Percentiles rank a stretch among this genome's conserved stretches.
Evolutionary conservation across 2,888 invertebrate species (phyloP).

Genomic region (Amblyjoppa proteus): DNA sequence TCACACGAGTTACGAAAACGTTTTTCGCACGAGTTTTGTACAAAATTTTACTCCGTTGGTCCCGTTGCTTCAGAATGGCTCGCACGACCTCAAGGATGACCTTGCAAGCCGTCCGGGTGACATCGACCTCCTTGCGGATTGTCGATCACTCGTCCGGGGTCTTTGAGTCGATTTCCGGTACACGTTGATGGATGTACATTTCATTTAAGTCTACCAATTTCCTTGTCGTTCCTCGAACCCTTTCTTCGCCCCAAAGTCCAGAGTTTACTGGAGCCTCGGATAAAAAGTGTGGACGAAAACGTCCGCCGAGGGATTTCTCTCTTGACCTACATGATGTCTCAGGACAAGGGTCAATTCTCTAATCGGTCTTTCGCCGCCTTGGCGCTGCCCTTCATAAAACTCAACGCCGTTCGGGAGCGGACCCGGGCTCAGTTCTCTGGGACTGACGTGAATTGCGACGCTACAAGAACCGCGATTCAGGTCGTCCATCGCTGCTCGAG

Average conservation of each 20-base stretch:
- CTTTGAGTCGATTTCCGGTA: slow-evolving; percentile 61
- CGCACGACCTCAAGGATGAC: slow-evolving; percentile 79
- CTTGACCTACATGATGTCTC: slow-evolving; percentile 69
- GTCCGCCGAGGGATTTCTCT: slow-evolving; percentile 66
- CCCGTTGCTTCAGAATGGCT: slow-evolving; percentile 66
- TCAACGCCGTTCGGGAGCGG: slow-evolving; percentile 69
- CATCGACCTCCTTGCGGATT: slow-evolving; percentile 71
- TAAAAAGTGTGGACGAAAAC: slow-evolving; percentile 78
- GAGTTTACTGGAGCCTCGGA: slow-evolving; percentile 62
- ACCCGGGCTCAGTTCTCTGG: slow-evolving; percentile 14
- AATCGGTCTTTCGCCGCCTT: slow-evolving; percentile 43
- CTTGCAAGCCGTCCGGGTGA: slow-evolving; percentile 49
- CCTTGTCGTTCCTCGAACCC: no score
- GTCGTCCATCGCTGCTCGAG: slow-evolving; percentile 64
- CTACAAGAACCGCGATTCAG: slow-evolving; percentile 67
- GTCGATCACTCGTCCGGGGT: slow-evolving; percentile 71
- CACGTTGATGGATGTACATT: slow-evolving; percentile 60
- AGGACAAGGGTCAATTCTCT: slow-evolving; percentile 70
- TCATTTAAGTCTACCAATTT: no score
- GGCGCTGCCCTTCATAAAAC: slow-evolving; percentile 52
- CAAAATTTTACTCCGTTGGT: slow-evolving; percentile 25
- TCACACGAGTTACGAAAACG: no score
- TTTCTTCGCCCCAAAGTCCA: neutral
- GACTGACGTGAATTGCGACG: slow-evolving; percentile 31
- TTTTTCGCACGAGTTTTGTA: no score